Evolutionary conservation across 1,140 invertebrate genomes (phyloP).

Genomic region (Anthonomus grandis): DNA sequence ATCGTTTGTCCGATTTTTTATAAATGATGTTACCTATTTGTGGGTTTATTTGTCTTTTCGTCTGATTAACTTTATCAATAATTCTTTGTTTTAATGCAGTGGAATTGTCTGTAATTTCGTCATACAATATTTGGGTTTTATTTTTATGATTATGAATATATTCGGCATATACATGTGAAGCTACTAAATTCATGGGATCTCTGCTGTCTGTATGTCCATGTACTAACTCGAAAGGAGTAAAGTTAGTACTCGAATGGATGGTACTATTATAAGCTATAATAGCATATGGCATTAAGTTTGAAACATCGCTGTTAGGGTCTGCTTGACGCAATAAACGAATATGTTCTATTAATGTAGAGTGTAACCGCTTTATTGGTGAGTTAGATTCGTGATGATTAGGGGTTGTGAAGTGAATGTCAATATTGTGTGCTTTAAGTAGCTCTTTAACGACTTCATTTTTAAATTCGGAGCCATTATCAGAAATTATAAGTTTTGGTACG

Average conservation of each 20-base stretch:
- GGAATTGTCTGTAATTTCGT: too few relatives aligned
- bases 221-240: neutral
- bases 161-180: conserved; percentile 6
- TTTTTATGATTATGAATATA: conserved; percentile 7
- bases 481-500: conserved; percentile 12
- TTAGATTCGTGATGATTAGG: conserved; percentile 16
- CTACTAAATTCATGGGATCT: too few relatives aligned
- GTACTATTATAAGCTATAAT: too few relatives aligned
- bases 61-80: conserved; percentile 15
- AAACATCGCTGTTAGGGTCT: too few relatives aligned
- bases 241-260: too few relatives aligned
- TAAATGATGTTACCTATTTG: conserved; percentile 6
- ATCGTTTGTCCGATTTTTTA: conserved; percentile 8
- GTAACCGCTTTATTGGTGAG: conserved; percentile 15
- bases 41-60: conserved; percentile 1
- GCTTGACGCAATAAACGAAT: neutral
- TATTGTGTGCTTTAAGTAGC: conserved; percentile 21
- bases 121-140: too few relatives aligned
- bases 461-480: conserved; percentile 21
- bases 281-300: too few relatives aligned
- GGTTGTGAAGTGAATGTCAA: conserved; percentile 21
- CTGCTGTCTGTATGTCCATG: neutral
- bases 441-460: conserved; percentile 17
- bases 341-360: conserved; percentile 26
- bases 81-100: too few relatives aligned